Evolutionary conservation across 2,888 invertebrate species (phyloP).

Genomic region (Anticlea derivata): DNA sequence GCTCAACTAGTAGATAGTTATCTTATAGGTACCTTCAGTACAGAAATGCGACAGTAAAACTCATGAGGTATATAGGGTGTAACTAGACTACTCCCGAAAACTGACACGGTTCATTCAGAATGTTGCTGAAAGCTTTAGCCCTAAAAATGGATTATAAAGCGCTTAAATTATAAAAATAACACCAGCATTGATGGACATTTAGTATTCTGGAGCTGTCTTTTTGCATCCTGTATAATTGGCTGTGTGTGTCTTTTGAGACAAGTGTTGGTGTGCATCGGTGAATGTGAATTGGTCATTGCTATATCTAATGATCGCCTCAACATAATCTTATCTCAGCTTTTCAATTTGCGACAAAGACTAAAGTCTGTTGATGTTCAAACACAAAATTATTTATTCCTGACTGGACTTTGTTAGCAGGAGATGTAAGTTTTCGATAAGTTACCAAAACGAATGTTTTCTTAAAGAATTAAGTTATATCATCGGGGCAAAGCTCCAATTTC

Average conservation of each 20-base stretch:
- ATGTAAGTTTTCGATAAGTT: constrained; percentile 26
- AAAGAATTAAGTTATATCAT: constrained; percentile 39
- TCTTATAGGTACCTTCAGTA: constrained; percentile 12
- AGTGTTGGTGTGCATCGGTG: neutral
- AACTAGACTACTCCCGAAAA: neutral
- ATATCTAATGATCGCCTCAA: constrained; percentile 4
- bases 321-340: constrained; percentile 8
- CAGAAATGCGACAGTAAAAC: constrained; percentile 3
- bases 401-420: constrained; percentile 1
- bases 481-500: constrained; percentile 54
- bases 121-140: neutral
- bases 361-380: constrained; percentile 13
- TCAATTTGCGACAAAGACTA: constrained; percentile 44
- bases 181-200: too few relatives aligned
- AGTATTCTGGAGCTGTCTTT: neutral
- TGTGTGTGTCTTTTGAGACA: constrained; percentile 7
- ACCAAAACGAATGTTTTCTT: constrained; percentile 39
- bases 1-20: constrained; percentile 3
- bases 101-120: neutral
- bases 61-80: constrained; percentile 5
- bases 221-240: constrained; percentile 9
- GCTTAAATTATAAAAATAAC: too few relatives aligned
- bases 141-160: neutral
- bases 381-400: constrained; percentile 12
- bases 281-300: constrained; percentile 6